phyloP scores from a whole-genome alignment of 2,113 vertebrate species.

The Bos taurus region DNA sequence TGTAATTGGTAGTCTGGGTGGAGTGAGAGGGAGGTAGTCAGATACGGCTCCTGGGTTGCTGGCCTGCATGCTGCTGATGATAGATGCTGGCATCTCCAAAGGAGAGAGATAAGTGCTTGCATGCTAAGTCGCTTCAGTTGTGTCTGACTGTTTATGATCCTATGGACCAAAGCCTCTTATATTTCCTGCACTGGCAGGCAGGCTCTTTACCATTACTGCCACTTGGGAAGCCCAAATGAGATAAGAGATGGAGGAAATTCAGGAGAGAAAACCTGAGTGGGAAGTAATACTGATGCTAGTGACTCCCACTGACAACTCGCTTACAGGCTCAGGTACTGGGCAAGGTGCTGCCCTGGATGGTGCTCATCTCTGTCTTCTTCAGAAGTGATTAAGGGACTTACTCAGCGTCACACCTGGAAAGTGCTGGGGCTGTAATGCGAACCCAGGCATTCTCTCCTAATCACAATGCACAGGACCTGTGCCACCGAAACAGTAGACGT shows the following conservation, averaged over 20 bases:
- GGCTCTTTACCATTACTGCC: background rate
- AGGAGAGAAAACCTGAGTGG: background rate
- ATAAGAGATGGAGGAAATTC: background rate
- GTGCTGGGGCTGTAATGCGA: accelerated
- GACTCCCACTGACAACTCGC: background rate
- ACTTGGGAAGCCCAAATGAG: background rate
- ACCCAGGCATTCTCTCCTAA: background rate
- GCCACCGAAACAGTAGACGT: background rate
- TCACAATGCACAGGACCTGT: background rate
- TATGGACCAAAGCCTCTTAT: background rate
- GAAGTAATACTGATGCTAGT: background rate
- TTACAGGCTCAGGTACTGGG: background rate
- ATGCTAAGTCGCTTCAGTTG: background rate
- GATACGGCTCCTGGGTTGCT: background rate
- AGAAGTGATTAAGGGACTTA: background rate
- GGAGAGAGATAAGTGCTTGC: background rate
- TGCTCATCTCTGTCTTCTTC: background rate
- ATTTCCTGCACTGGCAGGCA: background rate
- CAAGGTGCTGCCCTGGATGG: background rate
- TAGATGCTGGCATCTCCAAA: background rate
- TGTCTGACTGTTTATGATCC: background rate
- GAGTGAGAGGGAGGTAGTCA: background rate
- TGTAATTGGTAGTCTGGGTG: background rate
- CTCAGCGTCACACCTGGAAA: background rate
- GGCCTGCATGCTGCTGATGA: background rate